A percentile compares a stretch with the other conserved stretches of the same genome.
Conservation (phyloP, 2,113 vertebrate genomes). For the Oplegnathus fasciatus region DNA sequence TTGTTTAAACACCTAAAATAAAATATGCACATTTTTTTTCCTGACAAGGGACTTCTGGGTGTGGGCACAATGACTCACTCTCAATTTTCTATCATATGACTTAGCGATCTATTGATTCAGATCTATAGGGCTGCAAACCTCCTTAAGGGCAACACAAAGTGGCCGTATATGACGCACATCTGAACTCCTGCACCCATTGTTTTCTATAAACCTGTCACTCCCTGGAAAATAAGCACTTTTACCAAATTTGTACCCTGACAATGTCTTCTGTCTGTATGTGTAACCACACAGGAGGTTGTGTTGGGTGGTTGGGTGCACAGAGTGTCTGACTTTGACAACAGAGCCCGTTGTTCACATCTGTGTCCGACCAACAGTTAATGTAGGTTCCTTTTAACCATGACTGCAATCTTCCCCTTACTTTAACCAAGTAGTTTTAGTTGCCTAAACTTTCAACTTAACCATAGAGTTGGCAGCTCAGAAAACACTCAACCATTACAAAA, state of each 20-base stretch:
- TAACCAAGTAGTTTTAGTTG: not conserved
- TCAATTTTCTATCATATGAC: not conserved
- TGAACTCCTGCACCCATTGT: no score
- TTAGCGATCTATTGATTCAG: not conserved
- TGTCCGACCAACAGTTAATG: not conserved
- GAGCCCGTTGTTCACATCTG: not conserved
- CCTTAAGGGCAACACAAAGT: not conserved
- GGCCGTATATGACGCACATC: not conserved
- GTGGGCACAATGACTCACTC: not conserved
- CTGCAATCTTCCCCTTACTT: not conserved
- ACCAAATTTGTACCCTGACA: no score
- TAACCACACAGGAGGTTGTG: not conserved
- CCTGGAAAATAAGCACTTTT: no score
- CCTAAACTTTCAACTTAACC: not conserved
- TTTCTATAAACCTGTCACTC: no score
- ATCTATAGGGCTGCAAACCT: not conserved
- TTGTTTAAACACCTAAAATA: no score
- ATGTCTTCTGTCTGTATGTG: no score
- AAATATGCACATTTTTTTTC: no score
- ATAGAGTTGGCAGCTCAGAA: not conserved
- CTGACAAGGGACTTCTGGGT: not conserved
- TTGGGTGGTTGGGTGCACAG: not conserved
- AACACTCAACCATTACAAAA: no score
- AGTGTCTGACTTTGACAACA: not conserved
- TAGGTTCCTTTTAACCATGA: not conserved